Conservation (phyloP, 2,113 vertebrate genomes). For the Eira barbara region DNA sequence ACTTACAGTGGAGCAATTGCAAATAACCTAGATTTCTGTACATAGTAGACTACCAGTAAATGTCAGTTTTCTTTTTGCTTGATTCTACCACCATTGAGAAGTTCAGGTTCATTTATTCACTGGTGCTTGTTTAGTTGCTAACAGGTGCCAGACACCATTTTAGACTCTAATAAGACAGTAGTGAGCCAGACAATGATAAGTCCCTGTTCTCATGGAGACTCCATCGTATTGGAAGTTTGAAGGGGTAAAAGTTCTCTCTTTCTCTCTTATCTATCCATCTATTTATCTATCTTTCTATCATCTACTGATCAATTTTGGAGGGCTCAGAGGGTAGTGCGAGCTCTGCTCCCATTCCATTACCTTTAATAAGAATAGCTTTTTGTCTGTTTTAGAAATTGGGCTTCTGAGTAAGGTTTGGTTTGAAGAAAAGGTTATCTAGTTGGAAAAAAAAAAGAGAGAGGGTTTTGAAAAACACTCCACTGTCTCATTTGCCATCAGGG, state of each 20-base stretch:
- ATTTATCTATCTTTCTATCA: background rate
- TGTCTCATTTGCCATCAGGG: slow-evolving; percentile 9
- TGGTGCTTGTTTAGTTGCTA: background rate
- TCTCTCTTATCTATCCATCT: background rate
- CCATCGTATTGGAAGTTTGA: background rate
- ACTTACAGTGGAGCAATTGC: background rate
- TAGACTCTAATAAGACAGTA: background rate
- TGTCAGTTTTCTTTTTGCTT: background rate
- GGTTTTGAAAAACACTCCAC: background rate
- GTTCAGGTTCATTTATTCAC: background rate
- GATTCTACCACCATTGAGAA: background rate
- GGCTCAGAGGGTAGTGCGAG: background rate
- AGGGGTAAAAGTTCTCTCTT: background rate
- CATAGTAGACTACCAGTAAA: background rate
- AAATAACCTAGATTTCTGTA: background rate
- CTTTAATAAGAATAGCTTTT: background rate
- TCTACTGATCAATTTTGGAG: background rate
- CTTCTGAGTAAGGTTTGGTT: background rate
- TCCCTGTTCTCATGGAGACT: background rate
- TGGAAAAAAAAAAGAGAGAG: background rate
- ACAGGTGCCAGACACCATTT: background rate
- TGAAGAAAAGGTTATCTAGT: slow-evolving; percentile 17
- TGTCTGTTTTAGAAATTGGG: background rate
- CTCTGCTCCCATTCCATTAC: background rate
- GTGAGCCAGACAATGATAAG: background rate